Evolutionary conservation across 2,113 vertebrate genomes (phyloP), one percentile per base, ranked within the genome.

Genomic region (Anhinga rufa): DNA sequence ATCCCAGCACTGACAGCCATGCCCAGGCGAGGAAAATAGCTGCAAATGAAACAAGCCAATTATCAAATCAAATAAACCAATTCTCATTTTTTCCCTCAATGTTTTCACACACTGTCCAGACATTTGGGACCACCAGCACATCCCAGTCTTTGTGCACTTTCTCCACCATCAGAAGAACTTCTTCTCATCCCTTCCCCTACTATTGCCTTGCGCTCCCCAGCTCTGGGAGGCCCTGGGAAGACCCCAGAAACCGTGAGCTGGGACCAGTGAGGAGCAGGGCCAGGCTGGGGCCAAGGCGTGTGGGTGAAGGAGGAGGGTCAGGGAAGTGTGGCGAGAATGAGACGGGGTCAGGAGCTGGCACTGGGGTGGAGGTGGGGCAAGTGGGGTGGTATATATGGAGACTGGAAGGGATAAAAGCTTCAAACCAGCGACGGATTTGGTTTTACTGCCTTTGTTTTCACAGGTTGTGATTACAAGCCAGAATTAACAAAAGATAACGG

Each of bases 251-350:
- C 26, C 3, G 1, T 26, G 48, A 69, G 13, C 38, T 68, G 61
- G 38, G 42, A 75, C 10, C 70, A 58, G 48, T 3, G 4, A 57
- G 44, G 32, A 69, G 32, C 58, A 80, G 68, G 49, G 29, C 62
- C 6, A 13, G 51, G 77, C 19, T 10, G 9, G 19, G 16, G 7
- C 3, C 22, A 51, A 44, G 64, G 76, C 24, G 13, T 18, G 34
- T 4, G 21, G 66, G 38, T 2, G 15, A 85, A 79, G 76, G 34
- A 72, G 4, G 34, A 48, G 44, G 12, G 32, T 16, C 29, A 48
- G 71, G 55, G 66, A 66, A 78, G 19, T 0, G 0, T 1, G 44
- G 61, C 9, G 21, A 36, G 66, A n/a, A 51, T 0, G 4, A 68
- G 28, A 12, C 3, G 7, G 52, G 46, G 58, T n/a, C 34, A 49